phyloP scores from a whole-genome alignment of 2,797 vertebrate species.

The Leptatherina wallacei region DNA sequence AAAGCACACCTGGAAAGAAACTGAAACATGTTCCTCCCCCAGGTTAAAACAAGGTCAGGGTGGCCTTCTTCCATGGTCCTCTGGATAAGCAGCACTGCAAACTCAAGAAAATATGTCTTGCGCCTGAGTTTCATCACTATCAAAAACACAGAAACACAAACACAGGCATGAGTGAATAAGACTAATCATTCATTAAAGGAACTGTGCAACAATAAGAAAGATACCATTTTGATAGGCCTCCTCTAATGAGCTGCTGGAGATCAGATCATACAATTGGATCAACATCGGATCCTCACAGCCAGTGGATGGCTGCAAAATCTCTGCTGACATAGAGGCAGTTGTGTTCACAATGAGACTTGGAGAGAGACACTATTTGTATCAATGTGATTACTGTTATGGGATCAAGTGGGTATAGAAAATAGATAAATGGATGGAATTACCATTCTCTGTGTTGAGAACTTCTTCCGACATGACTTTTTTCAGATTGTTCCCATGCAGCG shows the following conservation, averaged over 20 bases:
- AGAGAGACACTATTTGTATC: neutral
- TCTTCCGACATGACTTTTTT: constrained; percentile 48
- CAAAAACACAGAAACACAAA: constrained; percentile 30
- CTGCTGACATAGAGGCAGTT: constrained; percentile 32
- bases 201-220: neutral
- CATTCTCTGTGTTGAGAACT: constrained; percentile 9
- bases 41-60: constrained; percentile 80
- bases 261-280: constrained; percentile 77
- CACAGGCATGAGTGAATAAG: constrained; percentile 17
- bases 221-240: constrained; percentile 83
- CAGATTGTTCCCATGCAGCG: constrained; percentile 82
- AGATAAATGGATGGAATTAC: constrained; percentile 45
- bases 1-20: constrained; percentile 85
- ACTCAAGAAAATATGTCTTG: constrained; percentile 88
- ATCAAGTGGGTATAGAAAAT: neutral
- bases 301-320: constrained; percentile 50
- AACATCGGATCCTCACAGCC: constrained; percentile 79
- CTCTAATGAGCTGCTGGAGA: constrained; percentile 80
- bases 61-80: constrained; percentile 87
- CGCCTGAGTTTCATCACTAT: constrained; percentile 90
- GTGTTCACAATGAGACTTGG: neutral
- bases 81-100: constrained; percentile 86
- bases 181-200: neutral
- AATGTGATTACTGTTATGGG: neutral
- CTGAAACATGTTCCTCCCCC: constrained; percentile 76